These are phyloP conservation scores for Polydrusus cervinus DNA, from an alignment of 2,888 invertebrate species.

Conservation along the genomic window DNA sequence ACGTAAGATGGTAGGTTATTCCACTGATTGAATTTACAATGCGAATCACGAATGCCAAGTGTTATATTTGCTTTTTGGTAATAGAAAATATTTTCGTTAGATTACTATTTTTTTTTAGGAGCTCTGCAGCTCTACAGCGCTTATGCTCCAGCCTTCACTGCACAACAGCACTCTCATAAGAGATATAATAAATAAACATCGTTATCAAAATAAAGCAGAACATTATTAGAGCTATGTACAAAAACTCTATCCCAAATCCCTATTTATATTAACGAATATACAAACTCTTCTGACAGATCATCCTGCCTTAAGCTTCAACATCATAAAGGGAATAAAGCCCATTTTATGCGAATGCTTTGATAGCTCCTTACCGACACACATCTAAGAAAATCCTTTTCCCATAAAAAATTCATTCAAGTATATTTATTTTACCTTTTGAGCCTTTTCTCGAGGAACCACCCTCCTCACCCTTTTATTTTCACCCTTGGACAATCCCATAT, in stretches of 20 bases:
- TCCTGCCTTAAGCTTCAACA: neutral
- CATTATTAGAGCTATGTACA: neutral
- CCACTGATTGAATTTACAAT: too few relatives aligned
- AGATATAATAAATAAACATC: too few relatives aligned
- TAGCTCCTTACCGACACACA: conserved; percentile 3
- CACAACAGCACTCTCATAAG: too few relatives aligned
- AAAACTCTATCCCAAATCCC: neutral
- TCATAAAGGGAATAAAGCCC: neutral
- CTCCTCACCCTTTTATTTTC: conserved; percentile 18
- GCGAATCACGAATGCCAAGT: too few relatives aligned
- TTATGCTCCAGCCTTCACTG: too few relatives aligned
- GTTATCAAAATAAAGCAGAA: neutral
- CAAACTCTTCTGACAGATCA: neutral
- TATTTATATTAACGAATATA: neutral
- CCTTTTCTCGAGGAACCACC: conserved; percentile 17
- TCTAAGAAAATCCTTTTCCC: neutral
- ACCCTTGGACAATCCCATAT: conserved; percentile 33
- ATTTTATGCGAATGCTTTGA: neutral
- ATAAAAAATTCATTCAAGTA: conserved; percentile 6
- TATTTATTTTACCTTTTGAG: conserved; percentile 15
- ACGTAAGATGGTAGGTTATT: too few relatives aligned
- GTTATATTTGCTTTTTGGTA: too few relatives aligned
- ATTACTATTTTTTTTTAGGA: too few relatives aligned
- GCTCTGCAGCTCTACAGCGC: too few relatives aligned
- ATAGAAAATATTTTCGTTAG: too few relatives aligned